Conservation (phyloP, 2,113 vertebrate genomes). For the Podocnemis expansa region DNA sequence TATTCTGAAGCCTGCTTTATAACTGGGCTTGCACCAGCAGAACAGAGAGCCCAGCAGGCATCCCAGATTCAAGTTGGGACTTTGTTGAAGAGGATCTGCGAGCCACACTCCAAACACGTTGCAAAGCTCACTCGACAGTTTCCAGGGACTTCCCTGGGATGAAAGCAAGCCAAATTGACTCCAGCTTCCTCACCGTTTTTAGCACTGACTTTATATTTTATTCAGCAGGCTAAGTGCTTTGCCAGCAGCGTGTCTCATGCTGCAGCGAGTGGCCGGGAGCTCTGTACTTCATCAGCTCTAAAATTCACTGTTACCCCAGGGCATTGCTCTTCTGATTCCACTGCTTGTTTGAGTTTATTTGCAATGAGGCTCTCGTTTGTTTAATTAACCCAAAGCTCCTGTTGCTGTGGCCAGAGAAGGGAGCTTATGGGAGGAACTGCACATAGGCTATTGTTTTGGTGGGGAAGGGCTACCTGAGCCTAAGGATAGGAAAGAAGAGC, state of each 20-base stretch:
- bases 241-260: neutral
- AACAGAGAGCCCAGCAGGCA: neutral
- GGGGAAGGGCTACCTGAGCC: neutral
- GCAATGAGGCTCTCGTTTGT: neutral
- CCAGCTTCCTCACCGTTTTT: neutral
- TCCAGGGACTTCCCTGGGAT: neutral
- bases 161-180: neutral
- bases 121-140: neutral
- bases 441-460: neutral
- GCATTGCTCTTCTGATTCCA: slow-evolving; percentile 8
- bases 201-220: slow-evolving; percentile 1
- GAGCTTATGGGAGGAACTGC: neutral
- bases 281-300: neutral
- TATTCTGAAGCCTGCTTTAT: neutral
- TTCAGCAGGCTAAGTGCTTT: slow-evolving; percentile 10
- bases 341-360: slow-evolving; percentile 29
- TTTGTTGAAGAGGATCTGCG: neutral
- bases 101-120: neutral
- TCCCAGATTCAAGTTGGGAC: neutral
- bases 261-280: neutral
- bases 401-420: neutral
- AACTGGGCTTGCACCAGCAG: neutral
- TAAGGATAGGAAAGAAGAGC: neutral
- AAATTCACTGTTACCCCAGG: rapidly evolving
- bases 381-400: neutral